Evolutionary conservation across 2,888 invertebrate genomes (phyloP).

Genomic region (Habroteleia sp.): DNA sequence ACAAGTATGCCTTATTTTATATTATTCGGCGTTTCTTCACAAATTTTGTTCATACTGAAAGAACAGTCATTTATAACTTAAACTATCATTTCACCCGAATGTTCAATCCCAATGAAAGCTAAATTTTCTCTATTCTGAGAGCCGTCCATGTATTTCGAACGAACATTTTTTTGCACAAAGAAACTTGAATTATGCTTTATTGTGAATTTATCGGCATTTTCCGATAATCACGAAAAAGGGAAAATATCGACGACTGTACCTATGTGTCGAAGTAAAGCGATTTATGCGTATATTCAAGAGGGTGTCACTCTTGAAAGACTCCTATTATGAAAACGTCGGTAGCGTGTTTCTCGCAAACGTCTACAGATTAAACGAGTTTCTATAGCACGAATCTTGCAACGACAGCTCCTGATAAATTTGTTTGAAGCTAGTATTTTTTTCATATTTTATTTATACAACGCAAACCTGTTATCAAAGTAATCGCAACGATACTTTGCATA

Average conservation of each 20-base stretch:
- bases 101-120: conserved; percentile 31
- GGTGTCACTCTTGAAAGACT: conserved; percentile 62
- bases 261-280: conserved; percentile 55
- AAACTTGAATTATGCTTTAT: conserved; percentile 49
- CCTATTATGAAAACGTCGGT: conserved; percentile 63
- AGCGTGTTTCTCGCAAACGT: conserved; percentile 61
- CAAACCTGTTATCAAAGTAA: conserved; percentile 12
- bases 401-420: conserved; percentile 61
- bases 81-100: conserved; percentile 32
- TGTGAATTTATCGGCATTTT: conserved; percentile 53
- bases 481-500: conserved; percentile 17
- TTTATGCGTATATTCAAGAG: conserved; percentile 63
- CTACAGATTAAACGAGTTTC: conserved; percentile 60
- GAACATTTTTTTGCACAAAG: conserved; percentile 40
- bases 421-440: conserved; percentile 44
- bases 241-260: conserved; percentile 52
- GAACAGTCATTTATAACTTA: conserved; percentile 30
- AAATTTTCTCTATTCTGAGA: conserved; percentile 32
- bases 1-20: conserved; percentile 26
- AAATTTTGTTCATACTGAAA: conserved; percentile 12
- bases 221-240: conserved; percentile 39
- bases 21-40: conserved; percentile 22
- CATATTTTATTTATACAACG: conserved; percentile 30
- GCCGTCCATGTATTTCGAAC: conserved; percentile 3
- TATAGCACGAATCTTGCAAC: conserved; percentile 45